phyloP scores from a whole-genome alignment of 2,797 vertebrate genomes.

The Chaunax sp. region DNA sequence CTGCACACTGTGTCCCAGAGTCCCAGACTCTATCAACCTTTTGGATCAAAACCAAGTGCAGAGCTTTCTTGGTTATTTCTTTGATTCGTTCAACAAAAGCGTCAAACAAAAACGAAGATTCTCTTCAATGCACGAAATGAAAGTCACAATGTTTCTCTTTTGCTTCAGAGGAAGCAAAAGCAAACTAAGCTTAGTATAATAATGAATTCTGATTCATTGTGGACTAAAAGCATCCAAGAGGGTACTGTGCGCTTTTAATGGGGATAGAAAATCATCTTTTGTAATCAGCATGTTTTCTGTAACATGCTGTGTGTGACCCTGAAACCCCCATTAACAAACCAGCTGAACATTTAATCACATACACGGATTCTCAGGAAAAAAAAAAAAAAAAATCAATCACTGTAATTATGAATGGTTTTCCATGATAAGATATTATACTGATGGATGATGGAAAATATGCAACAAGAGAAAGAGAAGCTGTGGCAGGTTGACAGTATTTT shows the following conservation, averaged over 20 bases:
- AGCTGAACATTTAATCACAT: slow-evolving; percentile 33
- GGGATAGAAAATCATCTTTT: slow-evolving; percentile 22
- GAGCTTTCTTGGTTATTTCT: not conserved
- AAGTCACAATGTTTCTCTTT: slow-evolving; percentile 14
- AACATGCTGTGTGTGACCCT: slow-evolving; percentile 3
- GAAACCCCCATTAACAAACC: slow-evolving; percentile 22
- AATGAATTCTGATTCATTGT: slow-evolving; percentile 28
- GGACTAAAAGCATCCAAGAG: slow-evolving; percentile 12
- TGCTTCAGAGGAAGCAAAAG: not conserved
- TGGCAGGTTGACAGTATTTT: not conserved
- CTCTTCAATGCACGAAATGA: not conserved
- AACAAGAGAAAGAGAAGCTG: too few relatives aligned
- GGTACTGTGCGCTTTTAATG: slow-evolving; percentile 18
- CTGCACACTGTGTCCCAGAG: not conserved
- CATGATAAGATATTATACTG: slow-evolving; percentile 15
- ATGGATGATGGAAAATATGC: slow-evolving; percentile 6
- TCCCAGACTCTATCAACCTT: not conserved
- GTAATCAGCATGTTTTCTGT: slow-evolving; percentile 24
- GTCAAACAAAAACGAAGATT: slow-evolving; percentile 4
- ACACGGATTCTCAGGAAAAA: slow-evolving; percentile 4
- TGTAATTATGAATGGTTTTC: slow-evolving; percentile 25
- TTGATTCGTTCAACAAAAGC: slow-evolving; percentile 16
- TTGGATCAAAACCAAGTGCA: not conserved
- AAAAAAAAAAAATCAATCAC: slow-evolving; percentile 14
- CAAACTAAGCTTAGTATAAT: not conserved